A percentile compares a stretch with the other conserved stretches of the same genome.
phyloP scores from a whole-genome alignment of 1,140 invertebrate genomes.

The Drosophila carrolli region DNA sequence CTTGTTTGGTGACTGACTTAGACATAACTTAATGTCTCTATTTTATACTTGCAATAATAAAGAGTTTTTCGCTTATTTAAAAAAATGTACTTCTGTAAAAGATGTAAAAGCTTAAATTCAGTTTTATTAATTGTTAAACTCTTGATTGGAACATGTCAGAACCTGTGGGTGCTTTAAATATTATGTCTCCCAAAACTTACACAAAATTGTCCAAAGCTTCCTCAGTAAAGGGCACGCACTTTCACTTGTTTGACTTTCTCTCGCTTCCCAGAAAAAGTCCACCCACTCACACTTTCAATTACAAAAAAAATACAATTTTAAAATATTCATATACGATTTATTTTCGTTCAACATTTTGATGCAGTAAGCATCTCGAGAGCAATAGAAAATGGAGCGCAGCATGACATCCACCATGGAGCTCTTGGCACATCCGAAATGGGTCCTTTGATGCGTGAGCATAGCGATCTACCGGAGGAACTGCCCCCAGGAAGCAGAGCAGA shows the following conservation, averaged over 20 bases:
- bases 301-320: constrained; percentile 18
- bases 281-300: constrained; percentile 5
- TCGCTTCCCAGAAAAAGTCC: not conserved
- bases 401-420: constrained; percentile 42
- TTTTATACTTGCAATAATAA: too few species aligned
- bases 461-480: constrained; percentile 28
- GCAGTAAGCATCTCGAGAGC: constrained; percentile 28
- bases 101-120: too few species aligned
- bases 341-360: constrained; percentile 24
- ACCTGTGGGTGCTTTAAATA: too few species aligned
- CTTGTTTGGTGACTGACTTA: not conserved
- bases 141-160: constrained; percentile 1
- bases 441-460: constrained; percentile 40
- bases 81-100: too few species aligned
- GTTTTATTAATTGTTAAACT: too few species aligned
- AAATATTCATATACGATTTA: constrained; percentile 30
- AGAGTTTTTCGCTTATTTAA: too few species aligned
- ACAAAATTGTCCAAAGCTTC: constrained; percentile 16
- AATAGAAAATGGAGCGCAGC: constrained; percentile 39
- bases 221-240: constrained; percentile 22
- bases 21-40: too few species aligned
- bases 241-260: constrained; percentile 29
- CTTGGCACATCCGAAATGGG: constrained; percentile 36
- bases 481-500: constrained; percentile 30
- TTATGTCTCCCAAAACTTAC: not conserved